Evolutionary conservation across 2,113 vertebrate species (phyloP), one percentile per base, ranked within the genome.

Genomic region (Neotragus moschatus): DNA sequence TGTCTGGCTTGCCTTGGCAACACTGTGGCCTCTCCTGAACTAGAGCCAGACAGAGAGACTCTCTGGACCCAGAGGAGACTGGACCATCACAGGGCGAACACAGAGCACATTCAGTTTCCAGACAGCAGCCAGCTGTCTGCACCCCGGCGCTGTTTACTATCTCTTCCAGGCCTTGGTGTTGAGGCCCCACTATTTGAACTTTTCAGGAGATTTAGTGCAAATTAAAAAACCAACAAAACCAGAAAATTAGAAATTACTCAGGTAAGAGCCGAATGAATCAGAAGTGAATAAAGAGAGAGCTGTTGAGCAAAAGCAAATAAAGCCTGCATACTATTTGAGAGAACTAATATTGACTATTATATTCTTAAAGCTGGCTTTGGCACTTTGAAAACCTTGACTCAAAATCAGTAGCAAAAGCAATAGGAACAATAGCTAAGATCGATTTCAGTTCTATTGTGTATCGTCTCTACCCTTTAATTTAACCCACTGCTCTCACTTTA

Each of bases 351-450:
- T 61, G 36, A 84, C 39, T 75, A 39, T 89, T 56, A 92, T 56
- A 53, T 82, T 81, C 36, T 88, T 85, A 47, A 47, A 92, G 36
- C 88, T 88, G 14, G 6, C 79, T 87, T 85, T 28, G 39, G 61
- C 53, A 39, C 49, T 87, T 90, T 90, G 33, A 96, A 94, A 93
- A 39, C 80, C 8, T 94, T 75, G 58, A 84, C 81, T 93, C n/a
- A 81, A 84, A 91, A 10, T 75, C 23, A 60, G 9, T 30, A 90
- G 36, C 36, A 77, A 56, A 96, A 81, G 6, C 39, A 96, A 49
- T 3, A 85, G 14, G 5, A 80, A 26, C 13, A 66, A 9, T 0
- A 79, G 12, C 39, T 58, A 56, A 53, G 47, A 66, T 45, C 84
- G 88, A 43, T n/a, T 88, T 2, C 25, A 33, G n/a, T 14, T 8